Percentiles rank a stretch among this genome's conserved stretches.
These are phyloP conservation scores for Conger conger DNA, from an alignment of 2,113 vertebrate species.

Conservation along the genomic window DNA sequence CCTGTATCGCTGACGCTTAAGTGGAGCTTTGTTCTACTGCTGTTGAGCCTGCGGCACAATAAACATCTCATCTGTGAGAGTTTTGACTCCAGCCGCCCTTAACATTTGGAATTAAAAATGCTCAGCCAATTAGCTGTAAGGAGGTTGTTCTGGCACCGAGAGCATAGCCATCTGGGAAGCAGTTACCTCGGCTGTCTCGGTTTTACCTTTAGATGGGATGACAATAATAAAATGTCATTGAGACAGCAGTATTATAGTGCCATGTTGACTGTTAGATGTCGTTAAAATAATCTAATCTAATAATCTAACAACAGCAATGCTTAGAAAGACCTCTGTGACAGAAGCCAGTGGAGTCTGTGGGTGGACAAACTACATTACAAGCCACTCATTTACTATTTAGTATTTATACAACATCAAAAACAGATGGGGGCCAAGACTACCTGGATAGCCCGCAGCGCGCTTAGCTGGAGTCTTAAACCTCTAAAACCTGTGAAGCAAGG, in stretches of 20 bases:
- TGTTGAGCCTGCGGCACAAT: background rate
- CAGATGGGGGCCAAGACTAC: background rate
- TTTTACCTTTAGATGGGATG: background rate
- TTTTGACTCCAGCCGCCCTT: background rate
- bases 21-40: no score
- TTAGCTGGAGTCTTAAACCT: no score
- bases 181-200: background rate
- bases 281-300: no score
- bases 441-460: no score
- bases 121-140: background rate
- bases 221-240: background rate
- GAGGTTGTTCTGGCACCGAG: no score
- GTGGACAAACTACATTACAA: background rate
- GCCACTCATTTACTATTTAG: background rate
- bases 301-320: background rate
- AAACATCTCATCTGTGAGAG: no score
- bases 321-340: background rate
- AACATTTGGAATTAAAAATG: background rate
- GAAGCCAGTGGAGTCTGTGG: background rate
- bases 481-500: no score
- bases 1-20: no score
- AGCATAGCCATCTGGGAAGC: background rate
- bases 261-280: no score
- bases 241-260: background rate
- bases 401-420: background rate